phyloP scores from a whole-genome alignment of 2,888 invertebrate genomes.

The Acholoe squamosa region DNA sequence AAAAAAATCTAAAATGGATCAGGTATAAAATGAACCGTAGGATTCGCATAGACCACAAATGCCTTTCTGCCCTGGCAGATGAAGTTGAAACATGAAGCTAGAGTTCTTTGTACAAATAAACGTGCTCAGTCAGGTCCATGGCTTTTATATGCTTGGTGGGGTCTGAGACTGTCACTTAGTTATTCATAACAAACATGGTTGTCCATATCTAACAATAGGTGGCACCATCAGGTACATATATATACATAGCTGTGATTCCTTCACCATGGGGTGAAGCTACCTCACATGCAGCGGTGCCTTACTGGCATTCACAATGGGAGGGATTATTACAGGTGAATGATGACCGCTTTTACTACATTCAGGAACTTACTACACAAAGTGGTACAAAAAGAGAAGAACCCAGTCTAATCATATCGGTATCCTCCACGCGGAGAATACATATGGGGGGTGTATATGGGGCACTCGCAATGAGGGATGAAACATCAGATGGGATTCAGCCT shows the following conservation, averaged over 20 bases:
- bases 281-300: neutral
- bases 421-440: neutral
- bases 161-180: neutral
- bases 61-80: neutral
- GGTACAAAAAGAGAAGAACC: slow-evolving; percentile 17
- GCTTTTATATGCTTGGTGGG: neutral
- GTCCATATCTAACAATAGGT: neutral
- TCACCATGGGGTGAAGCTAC: neutral
- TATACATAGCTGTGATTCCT: neutral
- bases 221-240: neutral
- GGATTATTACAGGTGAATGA: neutral
- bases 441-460: neutral
- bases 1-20: neutral
- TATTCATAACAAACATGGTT: neutral
- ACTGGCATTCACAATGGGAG: neutral
- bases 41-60: neutral
- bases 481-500: neutral
- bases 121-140: slow-evolving; percentile 16
- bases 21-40: no score
- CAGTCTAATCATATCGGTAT: neutral
- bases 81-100: neutral
- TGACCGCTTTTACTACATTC: neutral
- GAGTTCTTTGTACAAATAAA: slow-evolving; percentile 49
- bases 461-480: no score
- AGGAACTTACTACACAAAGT: neutral